These are phyloP conservation scores for Tholera decimalis DNA, from an alignment of 2,888 invertebrate species.

Conservation along the genomic window DNA sequence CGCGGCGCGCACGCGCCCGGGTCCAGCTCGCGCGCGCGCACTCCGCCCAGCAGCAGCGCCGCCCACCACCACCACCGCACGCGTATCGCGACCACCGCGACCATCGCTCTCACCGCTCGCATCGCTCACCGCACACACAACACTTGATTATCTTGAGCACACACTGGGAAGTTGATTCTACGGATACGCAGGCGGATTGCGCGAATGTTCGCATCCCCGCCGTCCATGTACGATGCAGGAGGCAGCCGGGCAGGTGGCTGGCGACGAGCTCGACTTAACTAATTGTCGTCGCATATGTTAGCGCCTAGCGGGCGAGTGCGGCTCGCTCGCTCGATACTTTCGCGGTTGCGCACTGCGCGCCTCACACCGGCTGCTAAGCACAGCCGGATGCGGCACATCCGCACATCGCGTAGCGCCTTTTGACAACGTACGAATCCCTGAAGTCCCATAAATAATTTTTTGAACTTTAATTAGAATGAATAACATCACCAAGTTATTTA, in stretches of 20 bases:
- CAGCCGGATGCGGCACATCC: conserved; percentile 13
- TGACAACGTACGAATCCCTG: background rate
- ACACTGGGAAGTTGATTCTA: background rate
- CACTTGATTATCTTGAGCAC: conserved; percentile 22
- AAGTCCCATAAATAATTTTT: no score
- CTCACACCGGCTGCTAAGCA: conserved; percentile 1
- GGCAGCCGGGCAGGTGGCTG: conserved; percentile 2
- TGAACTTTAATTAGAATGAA: no score
- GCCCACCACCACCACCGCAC: conserved; percentile 73
- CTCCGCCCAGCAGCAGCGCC: conserved; percentile 72
- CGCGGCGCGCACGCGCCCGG: conserved; percentile 93
- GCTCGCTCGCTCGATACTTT: conserved; percentile 68
- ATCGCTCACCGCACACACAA: conserved; percentile 12
- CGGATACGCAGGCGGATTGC: conserved; percentile 16
- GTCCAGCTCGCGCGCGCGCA: conserved; percentile 90
- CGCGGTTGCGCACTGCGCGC: conserved; percentile 71
- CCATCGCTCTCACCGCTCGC: conserved; percentile 42
- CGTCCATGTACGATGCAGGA: conserved; percentile 21
- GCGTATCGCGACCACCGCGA: conserved; percentile 56
- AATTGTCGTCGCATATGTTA: conserved; percentile 31
- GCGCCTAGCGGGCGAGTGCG: conserved; percentile 28
- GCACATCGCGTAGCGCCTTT: background rate
- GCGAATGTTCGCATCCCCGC: conserved; percentile 18
- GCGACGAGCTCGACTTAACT: conserved; percentile 27
- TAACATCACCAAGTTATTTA: no score